Evolutionary conservation across 2,113 vertebrate genomes (phyloP).

Genomic region (Tachuris rubrigastra): DNA sequence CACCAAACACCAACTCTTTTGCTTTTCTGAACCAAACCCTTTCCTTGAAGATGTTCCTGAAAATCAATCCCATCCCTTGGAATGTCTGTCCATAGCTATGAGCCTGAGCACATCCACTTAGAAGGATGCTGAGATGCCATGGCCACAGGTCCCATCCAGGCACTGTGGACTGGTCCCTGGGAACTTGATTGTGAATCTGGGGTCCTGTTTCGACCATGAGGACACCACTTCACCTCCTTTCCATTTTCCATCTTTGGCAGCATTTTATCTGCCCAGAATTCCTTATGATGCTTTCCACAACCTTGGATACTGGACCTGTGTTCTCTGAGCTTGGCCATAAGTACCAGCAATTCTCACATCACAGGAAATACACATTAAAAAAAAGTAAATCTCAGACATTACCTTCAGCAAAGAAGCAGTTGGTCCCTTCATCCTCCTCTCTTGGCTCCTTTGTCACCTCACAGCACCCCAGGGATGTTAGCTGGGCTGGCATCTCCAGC

Average conservation of each 20-base stretch:
- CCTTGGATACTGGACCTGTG: no score
- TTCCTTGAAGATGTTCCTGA: neutral
- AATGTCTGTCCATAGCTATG: neutral
- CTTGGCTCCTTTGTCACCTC: neutral
- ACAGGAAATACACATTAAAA: neutral
- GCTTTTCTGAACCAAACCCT: fast-evolving
- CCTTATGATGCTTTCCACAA: neutral
- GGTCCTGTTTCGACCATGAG: neutral
- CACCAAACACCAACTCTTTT: neutral
- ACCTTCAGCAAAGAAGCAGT: conserved; percentile 1
- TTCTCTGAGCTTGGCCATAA: neutral
- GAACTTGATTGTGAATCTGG: neutral
- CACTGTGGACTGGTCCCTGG: neutral
- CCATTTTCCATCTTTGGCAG: neutral
- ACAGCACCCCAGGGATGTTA: neutral
- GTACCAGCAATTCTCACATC: neutral
- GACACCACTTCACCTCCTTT: neutral
- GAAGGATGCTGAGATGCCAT: neutral
- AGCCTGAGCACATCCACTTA: neutral
- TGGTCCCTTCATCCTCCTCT: neutral
- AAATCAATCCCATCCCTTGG: neutral
- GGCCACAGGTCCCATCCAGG: neutral
- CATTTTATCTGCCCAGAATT: neutral
- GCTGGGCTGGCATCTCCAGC: conserved; percentile 7
- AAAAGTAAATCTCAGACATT: neutral